These are phyloP conservation scores for Drosophila lacicola DNA, from an alignment of 2,888 invertebrate genomes.

Conservation along the genomic window DNA sequence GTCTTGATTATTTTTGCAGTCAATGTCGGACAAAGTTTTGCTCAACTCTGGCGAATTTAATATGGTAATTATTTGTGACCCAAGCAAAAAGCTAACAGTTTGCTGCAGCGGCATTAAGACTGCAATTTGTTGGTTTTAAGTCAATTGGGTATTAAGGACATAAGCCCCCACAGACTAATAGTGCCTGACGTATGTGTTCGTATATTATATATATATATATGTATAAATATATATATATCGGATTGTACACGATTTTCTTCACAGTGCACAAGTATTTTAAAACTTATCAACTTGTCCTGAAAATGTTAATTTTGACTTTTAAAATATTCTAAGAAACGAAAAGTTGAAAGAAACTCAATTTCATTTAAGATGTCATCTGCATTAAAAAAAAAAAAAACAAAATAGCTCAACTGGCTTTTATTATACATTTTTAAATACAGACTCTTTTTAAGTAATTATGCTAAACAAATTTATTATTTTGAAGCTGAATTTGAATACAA, in stretches of 20 bases:
- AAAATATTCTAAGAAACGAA: too few species aligned
- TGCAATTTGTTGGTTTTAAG: slow-evolving; percentile 25
- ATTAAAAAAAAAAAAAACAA: too few species aligned
- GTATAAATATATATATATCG: background rate
- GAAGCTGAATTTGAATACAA: too few species aligned
- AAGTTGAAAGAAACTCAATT: too few species aligned
- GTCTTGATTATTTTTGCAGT: slow-evolving; percentile 54
- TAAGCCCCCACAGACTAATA: slow-evolving; percentile 2
- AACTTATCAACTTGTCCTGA: too few species aligned
- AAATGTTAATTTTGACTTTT: too few species aligned
- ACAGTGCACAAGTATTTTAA: background rate
- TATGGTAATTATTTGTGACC: slow-evolving; percentile 69
- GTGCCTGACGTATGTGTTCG: background rate
- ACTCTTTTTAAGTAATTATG: too few species aligned
- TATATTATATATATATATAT: background rate
- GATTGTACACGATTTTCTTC: background rate
- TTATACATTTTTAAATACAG: too few species aligned
- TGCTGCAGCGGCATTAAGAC: slow-evolving; percentile 21
- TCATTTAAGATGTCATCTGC: too few species aligned
- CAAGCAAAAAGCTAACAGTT: slow-evolving; percentile 13
- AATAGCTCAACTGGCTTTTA: too few species aligned
- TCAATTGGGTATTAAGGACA: slow-evolving; percentile 17
- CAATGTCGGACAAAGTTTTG: slow-evolving; percentile 56
- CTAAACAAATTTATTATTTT: too few species aligned
- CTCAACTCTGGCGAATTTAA: slow-evolving; percentile 44